phyloP scores from a whole-genome alignment of 2,113 vertebrate genomes.

The Labeo catla region DNA sequence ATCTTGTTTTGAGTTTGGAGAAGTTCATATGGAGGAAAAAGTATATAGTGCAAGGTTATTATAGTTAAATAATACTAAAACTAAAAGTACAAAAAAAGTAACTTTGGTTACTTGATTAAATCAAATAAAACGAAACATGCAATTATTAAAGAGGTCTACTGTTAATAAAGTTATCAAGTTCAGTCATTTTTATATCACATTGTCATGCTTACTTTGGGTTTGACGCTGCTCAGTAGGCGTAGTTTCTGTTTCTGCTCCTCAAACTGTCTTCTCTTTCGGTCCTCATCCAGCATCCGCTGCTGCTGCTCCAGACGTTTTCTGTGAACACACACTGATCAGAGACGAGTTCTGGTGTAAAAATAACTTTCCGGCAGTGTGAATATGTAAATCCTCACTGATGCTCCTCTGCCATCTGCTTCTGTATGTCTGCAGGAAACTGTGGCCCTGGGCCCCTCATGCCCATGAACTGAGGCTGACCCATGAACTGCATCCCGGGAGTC shows the following conservation, averaged over 20 bases:
- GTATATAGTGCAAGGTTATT: background rate
- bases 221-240: conserved; percentile 94
- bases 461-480: conserved; percentile 89
- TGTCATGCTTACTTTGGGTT: conserved; percentile 85
- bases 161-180: no score
- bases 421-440: conserved; percentile 89
- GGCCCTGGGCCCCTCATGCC: conserved; percentile 87
- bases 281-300: conserved; percentile 95
- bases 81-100: background rate
- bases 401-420: conserved; percentile 97
- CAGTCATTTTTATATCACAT: background rate
- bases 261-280: conserved; percentile 95
- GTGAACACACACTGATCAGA: conserved; percentile 37
- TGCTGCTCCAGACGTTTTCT: conserved; percentile 94
- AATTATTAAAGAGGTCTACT: background rate
- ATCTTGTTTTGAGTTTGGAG: background rate
- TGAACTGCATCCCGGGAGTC: conserved; percentile 85
- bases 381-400: conserved; percentile 86
- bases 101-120: background rate
- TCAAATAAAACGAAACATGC: background rate
- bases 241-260: conserved; percentile 99
- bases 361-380: background rate
- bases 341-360: background rate
- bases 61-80: background rate
- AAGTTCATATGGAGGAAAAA: background rate